These are phyloP conservation scores for Polypedilum vanderplanki DNA, from an alignment of 1,140 invertebrate genomes.

Conservation along the genomic window DNA sequence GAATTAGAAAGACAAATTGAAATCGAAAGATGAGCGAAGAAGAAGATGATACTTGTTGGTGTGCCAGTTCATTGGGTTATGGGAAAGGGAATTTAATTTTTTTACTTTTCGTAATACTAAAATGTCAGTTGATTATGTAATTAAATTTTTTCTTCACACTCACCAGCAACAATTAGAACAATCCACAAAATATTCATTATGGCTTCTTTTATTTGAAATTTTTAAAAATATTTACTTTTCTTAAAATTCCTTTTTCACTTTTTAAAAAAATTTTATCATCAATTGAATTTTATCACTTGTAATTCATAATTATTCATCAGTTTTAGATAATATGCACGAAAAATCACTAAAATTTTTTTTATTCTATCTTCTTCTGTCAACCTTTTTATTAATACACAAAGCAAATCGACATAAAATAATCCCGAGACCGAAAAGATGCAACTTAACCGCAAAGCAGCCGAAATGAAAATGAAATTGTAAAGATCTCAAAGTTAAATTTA, in stretches of 20 bases:
- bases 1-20: background rate
- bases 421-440: background rate
- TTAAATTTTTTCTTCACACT: background rate
- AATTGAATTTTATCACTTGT: background rate
- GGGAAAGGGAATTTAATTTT: background rate
- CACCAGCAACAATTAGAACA: background rate
- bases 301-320: background rate
- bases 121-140: conserved; percentile 5
- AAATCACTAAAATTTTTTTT: background rate
- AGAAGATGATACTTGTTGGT: background rate
- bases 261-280: background rate
- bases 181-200: background rate
- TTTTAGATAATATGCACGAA: background rate
- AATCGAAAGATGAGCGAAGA: no score
- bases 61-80: background rate
- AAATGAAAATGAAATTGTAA: conserved; percentile 29
- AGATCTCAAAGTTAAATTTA: conserved; percentile 25
- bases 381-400: background rate
- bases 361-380: background rate
- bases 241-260: background rate
- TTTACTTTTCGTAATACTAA: background rate
- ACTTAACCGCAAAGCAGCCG: conserved; percentile 20
- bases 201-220: background rate
- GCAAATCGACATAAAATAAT: background rate
- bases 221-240: background rate